A percentile compares a stretch with the other conserved stretches of the same genome.
Evolutionary conservation across 2,888 invertebrate genomes (phyloP).

Genomic region (Disparrhopalites patrizii): DNA sequence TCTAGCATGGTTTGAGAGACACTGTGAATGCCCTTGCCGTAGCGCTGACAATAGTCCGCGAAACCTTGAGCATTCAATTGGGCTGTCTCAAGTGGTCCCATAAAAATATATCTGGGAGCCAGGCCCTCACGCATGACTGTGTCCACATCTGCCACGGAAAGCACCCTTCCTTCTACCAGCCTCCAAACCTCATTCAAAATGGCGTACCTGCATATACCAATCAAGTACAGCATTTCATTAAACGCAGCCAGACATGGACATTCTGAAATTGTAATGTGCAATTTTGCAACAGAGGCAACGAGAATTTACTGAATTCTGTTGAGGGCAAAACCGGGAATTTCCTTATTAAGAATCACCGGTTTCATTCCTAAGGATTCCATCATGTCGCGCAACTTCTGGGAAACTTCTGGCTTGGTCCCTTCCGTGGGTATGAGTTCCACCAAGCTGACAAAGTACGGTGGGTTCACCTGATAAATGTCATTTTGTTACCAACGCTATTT

Average conservation of each 20-base stretch:
- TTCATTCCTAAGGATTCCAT: slow-evolving; percentile 88
- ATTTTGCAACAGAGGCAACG: no score
- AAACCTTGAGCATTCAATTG: slow-evolving; percentile 90
- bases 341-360: slow-evolving; percentile 78
- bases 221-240: not conserved
- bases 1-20: slow-evolving; percentile 71
- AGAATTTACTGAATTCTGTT: slow-evolving; percentile 85
- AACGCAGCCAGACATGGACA: no score
- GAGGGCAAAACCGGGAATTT: slow-evolving; percentile 87
- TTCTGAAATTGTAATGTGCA: no score
- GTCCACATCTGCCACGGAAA: slow-evolving; percentile 83
- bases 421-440: slow-evolving; percentile 93
- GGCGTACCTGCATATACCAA: slow-evolving; percentile 64
- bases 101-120: slow-evolving; percentile 91
- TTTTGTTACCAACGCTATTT: no score
- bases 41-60: slow-evolving; percentile 61
- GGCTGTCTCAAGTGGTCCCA: slow-evolving; percentile 88
- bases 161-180: slow-evolving; percentile 75
- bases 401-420: slow-evolving; percentile 78
- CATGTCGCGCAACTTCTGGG: slow-evolving; percentile 66
- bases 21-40: slow-evolving; percentile 59
- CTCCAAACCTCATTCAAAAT: slow-evolving; percentile 90
- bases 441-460: slow-evolving; percentile 91
- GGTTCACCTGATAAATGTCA: slow-evolving; percentile 67
- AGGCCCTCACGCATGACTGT: slow-evolving; percentile 91